Conservation (phyloP, 2,113 vertebrate genomes). For the Sinosuthora webbiana region DNA sequence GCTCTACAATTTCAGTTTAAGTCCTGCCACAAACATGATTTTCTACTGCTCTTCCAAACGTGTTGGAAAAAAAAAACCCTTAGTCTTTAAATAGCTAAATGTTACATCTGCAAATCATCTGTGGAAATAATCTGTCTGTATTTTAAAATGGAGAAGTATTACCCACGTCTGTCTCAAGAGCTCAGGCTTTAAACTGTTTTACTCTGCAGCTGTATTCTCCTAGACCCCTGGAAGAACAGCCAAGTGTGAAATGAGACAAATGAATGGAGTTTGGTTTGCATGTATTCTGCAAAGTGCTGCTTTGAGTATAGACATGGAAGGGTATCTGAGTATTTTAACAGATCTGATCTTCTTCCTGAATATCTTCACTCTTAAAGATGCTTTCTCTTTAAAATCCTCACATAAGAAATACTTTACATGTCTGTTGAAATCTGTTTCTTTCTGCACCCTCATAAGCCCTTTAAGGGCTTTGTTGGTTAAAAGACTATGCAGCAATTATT, state of each 20-base stretch:
- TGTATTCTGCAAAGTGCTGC: conserved; percentile 44
- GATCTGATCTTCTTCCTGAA: conserved; percentile 64
- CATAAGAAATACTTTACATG: conserved; percentile 49
- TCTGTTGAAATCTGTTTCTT: conserved; percentile 13
- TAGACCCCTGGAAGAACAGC: conserved; percentile 55
- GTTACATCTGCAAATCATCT: conserved; percentile 63
- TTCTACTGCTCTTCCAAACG: neutral
- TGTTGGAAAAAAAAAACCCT: neutral
- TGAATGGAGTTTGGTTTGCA: conserved; percentile 42
- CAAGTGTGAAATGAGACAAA: conserved; percentile 63
- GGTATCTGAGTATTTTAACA: conserved; percentile 62
- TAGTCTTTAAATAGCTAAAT: conserved; percentile 41
- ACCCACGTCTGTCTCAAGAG: conserved; percentile 50
- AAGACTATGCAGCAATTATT: conserved; percentile 34
- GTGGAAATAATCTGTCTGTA: conserved; percentile 58
- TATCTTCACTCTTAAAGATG: conserved; percentile 66
- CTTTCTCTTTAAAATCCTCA: conserved; percentile 67
- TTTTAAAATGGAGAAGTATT: conserved; percentile 68
- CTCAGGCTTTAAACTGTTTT: conserved; percentile 56
- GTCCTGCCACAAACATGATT: neutral
- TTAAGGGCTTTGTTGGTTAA: conserved; percentile 41
- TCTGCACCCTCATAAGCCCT: neutral
- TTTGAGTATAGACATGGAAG: conserved; percentile 58
- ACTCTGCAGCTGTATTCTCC: conserved; percentile 68
- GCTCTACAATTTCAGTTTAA: conserved; percentile 25